Evolutionary conservation across 1,140 invertebrate genomes (phyloP), one percentile per base, ranked within the genome.

Genomic region (Philopotamus ludificatus): DNA sequence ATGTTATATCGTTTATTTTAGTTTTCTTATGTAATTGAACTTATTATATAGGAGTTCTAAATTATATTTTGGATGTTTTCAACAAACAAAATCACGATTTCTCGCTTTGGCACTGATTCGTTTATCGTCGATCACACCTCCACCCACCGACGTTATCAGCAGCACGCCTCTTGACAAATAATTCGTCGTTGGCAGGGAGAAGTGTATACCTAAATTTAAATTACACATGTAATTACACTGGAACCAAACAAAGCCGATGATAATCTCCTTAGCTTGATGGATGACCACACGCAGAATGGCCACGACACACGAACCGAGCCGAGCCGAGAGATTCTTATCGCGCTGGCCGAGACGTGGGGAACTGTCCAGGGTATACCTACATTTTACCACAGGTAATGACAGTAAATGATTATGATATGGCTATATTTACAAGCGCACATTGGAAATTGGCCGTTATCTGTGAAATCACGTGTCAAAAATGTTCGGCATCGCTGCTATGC

Each of bases 201-300:
- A 25, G 47, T 26, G 28, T 60, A 42, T 47, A 47, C 23, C 57
- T 60, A 60, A 60, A 60, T 60, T 60, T 60, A 60, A 60, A 60
- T 60, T 60, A 60, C 57, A 60, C 57, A 47, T 60, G 57, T 60
- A 60, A 60, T 60, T 60, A 60, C 57, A 8, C 39, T 21, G 57
- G 42, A 60, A 25, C 57, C 39, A 60, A 60, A 60, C 57, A 60
- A 60, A 60, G 44, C 57, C 25, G 57, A 60, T 60, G 57, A 60
- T 60, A 60, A 60, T 60, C 57, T 60, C 57, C 21, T 44, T 60
- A 44, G 44, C 22, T 60, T 60, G 57, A 60, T 60, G 57, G 57
- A 60, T 60, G 57, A 60, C 57, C 57, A 60, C 57, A 60, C 57
- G 57, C 57, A 60, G 57, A 60, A 60, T 23, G 57, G 57, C 47